Base-by-base conservation (phyloP, 2,888 invertebrate species). In the Drosophila subquinaria region DNA sequence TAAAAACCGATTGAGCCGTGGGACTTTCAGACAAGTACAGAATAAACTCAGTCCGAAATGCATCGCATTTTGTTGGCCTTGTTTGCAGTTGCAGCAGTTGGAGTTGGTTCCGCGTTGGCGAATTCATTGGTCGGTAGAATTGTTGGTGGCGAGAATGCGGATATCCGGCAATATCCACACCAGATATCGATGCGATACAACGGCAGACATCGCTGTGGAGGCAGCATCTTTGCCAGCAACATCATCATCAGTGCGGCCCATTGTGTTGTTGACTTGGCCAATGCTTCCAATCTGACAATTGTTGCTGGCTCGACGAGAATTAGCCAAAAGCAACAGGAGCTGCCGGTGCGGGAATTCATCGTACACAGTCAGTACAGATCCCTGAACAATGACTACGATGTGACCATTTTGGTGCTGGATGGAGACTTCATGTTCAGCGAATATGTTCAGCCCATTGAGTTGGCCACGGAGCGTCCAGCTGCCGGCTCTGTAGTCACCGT, bases 331-430 rank as follows among this genome's bases (percentile, higher is more conserved):
- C 52, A 68, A 3, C 76, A 73, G 30, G 80, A 80, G 64, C 81
- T 93, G 13, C 94, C 94, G 63, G 94, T 95, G 0, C 93, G 93
- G 13, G 90, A 93, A 4, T 91, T 95, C 27, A 90, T 93, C 6
- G 79, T 94, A 3, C 94, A 95, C 88, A 94, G 94, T 0, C 94
- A 94, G 17, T 95, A 94, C 81, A 94, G 93, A 70, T 89, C 93
- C 0, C 92, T 91, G 2, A 94, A 93, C 48, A 92, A 92, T 63
- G 93, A 94, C 27, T 94, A 95, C 73, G 95, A 96, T 90, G 92
- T 95, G n/a, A 95, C 95, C 0, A 87, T 95, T 11, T 81, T 95
- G 47, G 93, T 93, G 64, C 87, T 95, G n/a, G 93, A 93, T 71
- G 93, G 94, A 9, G 93, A 94, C 8, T 69, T 93, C 91, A 63